Base-by-base conservation (phyloP, 2,888 invertebrate species). In the Periphyllus acericola region DNA sequence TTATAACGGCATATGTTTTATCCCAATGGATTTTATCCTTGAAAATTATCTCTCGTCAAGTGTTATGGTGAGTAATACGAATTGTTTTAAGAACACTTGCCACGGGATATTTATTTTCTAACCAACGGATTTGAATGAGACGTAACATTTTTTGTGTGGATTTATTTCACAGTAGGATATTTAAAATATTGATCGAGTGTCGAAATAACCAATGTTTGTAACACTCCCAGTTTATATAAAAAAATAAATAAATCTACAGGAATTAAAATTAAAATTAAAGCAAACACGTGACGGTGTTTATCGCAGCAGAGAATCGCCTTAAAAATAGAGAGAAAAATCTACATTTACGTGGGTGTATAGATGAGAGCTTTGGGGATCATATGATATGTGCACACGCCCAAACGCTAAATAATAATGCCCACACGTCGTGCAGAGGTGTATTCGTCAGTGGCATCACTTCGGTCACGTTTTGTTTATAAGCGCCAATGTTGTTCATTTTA, bases 391-490 rank as follows among this genome's bases (percentile, higher is more conserved):
- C 21, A 72, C 55, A 79, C 86, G 78, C 85, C 85, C 85, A 86
- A 86, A 86, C 86, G 79, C 36, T 79, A 72, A 86, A 86, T 72
- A 86, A 80, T 86, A 86, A 86, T 80, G 79, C 86, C 86, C 86
- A 86, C 86, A 72, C 79, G 71, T 55, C 79, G 71, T 86, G 79
- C 86, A 79, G 86, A 86, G 86, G 86, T 86, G 86, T 86, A 34
- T 52, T 86, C 68, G 71, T 79, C 86, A 55, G 79, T 79, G 86
- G 86, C 79, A 55, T 72, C 79, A 36, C 72, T 55, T 19, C 34
- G 79, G 71, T 86, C 78, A 79, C 86, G 86, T 79, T 79, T 79
- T 72, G 71, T 86, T 78, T 78, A 68, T 52, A 60, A 34, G 68
- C 40, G 46, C 32, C 81, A 68, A 17, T 36, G 80, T n/a, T 80